A percentile compares a stretch with the other conserved stretches of the same genome.
phyloP scores from a whole-genome alignment of 2,888 invertebrate species.

The Nasonovia ribisnigri region DNA sequence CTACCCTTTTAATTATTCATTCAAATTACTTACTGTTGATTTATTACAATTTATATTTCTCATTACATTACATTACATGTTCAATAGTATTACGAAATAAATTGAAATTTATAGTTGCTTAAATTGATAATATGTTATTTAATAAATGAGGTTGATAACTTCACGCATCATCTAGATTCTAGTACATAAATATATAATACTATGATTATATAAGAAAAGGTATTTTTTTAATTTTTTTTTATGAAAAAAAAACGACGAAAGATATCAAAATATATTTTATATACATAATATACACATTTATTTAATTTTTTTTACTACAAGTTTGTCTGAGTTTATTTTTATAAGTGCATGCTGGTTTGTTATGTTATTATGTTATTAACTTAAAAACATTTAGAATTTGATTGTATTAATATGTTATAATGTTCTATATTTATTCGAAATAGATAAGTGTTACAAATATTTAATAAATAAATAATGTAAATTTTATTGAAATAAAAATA shows the following conservation, averaged over 20 bases:
- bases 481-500: background rate
- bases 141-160: background rate
- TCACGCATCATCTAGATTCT: too few species aligned
- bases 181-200: too few species aligned
- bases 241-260: background rate
- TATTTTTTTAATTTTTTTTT: background rate
- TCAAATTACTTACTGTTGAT: background rate
- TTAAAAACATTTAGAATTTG: background rate
- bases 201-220: background rate
- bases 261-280: background rate
- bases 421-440: background rate
- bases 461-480: background rate
- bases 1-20: background rate
- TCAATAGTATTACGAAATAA: background rate
- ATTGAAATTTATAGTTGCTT: background rate
- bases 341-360: background rate
- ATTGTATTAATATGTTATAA: background rate
- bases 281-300: background rate
- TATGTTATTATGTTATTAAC: background rate
- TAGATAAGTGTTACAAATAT: background rate
- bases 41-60: background rate
- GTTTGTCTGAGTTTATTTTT: background rate
- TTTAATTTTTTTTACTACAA: background rate
- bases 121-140: background rate
- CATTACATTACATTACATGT: background rate